Percentiles rank a stretch among this genome's conserved stretches.
These are phyloP conservation scores for Microchirus variegatus DNA, from an alignment of 2,797 vertebrate genomes.

Conservation along the genomic window DNA sequence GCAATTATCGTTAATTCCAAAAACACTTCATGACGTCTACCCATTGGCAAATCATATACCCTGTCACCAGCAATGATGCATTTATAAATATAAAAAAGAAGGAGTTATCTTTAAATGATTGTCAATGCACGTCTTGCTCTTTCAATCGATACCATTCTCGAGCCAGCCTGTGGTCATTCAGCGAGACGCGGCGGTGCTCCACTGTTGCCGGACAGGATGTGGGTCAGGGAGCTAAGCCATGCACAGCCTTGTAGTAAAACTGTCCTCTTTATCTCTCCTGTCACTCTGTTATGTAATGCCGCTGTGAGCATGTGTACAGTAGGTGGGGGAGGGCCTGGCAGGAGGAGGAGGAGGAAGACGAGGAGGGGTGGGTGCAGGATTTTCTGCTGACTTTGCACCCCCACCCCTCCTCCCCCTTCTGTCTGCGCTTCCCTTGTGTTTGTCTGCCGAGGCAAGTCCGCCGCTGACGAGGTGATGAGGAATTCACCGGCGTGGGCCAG, in stretches of 20 bases:
- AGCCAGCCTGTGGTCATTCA: conserved; percentile 45
- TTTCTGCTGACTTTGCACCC: conserved; percentile 62
- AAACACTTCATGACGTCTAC: neutral
- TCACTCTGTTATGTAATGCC: conserved; percentile 76
- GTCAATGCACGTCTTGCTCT: neutral
- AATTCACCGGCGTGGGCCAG: conserved; percentile 1
- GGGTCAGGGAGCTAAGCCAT: conserved; percentile 77
- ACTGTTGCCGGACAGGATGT: conserved; percentile 68
- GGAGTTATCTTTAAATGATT: neutral
- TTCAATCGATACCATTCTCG: conserved; percentile 12
- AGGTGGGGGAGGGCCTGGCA: conserved; percentile 17
- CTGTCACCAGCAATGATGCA: neutral
- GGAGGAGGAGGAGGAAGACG: neutral
- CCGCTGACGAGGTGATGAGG: conserved; percentile 15
- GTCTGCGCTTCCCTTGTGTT: conserved; percentile 47
- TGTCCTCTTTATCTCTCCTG: conserved; percentile 75
- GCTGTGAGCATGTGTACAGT: conserved; percentile 62
- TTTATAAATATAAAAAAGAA: neutral
- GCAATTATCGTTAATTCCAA: conserved; percentile 6
- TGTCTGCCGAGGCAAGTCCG: conserved; percentile 45
- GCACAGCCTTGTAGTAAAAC: conserved; percentile 76
- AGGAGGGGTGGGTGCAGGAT: conserved; percentile 3
- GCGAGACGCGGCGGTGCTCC: conserved; percentile 15
- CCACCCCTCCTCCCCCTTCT: no score
- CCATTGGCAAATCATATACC: neutral